phyloP scores from a whole-genome alignment of 2,888 invertebrate genomes.

The Auanema freiburgensis region DNA sequence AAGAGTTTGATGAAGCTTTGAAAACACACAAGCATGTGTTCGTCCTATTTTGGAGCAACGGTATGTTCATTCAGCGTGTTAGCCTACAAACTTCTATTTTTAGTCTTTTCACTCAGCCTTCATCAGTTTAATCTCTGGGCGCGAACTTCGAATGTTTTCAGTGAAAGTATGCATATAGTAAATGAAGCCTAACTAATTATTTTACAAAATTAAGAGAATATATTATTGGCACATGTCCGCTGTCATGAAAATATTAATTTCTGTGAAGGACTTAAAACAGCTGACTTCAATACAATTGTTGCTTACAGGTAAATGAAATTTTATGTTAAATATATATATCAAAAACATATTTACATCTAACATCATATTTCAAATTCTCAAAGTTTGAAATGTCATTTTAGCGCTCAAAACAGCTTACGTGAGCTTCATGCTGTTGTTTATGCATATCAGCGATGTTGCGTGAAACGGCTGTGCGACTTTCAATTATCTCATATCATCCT shows the following conservation, averaged over 20 bases:
- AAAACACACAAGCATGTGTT: constrained; percentile 38
- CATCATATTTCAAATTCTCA: too few species aligned
- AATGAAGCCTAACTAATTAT: background rate
- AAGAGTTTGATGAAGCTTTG: constrained; percentile 36
- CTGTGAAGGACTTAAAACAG: constrained; percentile 38
- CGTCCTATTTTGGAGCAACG: constrained; percentile 60
- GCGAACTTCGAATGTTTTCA: background rate
- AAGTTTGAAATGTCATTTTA: too few species aligned
- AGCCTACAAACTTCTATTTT: background rate
- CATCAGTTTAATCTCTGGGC: background rate
- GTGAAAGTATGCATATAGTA: background rate
- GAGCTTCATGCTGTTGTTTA: too few species aligned
- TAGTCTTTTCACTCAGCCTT: constrained; percentile 3
- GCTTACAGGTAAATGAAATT: constrained; percentile 34
- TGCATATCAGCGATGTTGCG: too few species aligned
- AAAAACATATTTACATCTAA: too few species aligned
- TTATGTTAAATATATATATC: background rate
- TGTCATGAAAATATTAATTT: constrained; percentile 51
- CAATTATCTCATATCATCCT: too few species aligned
- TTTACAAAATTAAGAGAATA: constrained; percentile 14
- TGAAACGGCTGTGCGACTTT: too few species aligned
- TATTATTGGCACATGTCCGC: constrained; percentile 43
- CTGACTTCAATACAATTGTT: constrained; percentile 54
- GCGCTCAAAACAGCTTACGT: too few species aligned
- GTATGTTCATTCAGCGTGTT: constrained; percentile 23